A percentile compares a stretch with the other conserved stretches of the same genome.
phyloP scores from a whole-genome alignment of 1,140 invertebrate species.

The Neuroterus valhalla region DNA sequence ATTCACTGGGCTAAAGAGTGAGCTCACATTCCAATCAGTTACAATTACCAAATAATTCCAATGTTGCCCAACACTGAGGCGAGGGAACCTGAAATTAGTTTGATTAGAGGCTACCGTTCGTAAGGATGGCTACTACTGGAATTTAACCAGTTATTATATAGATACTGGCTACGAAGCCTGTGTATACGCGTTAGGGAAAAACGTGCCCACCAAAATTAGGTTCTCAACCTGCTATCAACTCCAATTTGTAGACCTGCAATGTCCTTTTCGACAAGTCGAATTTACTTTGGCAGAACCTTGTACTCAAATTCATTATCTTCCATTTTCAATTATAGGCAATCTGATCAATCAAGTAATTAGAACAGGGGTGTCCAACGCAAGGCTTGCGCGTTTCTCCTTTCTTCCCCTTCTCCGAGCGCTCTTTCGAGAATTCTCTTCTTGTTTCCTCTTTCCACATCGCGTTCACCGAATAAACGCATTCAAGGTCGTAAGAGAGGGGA shows the following conservation, averaged over 20 bases:
- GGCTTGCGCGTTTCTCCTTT: too few species aligned
- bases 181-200: constrained; percentile 46
- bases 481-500: too few species aligned
- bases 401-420: too few species aligned
- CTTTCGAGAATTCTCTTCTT: too few species aligned
- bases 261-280: constrained; percentile 27
- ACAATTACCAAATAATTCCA: constrained; percentile 75
- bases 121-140: constrained; percentile 74
- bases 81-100: constrained; percentile 72
- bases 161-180: constrained; percentile 54
- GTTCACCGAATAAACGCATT: too few species aligned
- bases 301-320: constrained; percentile 12
- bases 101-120: constrained; percentile 76
- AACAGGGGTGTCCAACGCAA: too few species aligned
- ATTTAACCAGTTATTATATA: constrained; percentile 74
- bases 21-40: constrained; percentile 71
- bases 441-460: too few species aligned
- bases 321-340: constrained; percentile 10
- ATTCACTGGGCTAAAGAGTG: constrained; percentile 44
- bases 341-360: constrained; percentile 13
- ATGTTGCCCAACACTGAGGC: constrained; percentile 66
- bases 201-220: constrained; percentile 50
- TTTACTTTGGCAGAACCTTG: constrained; percentile 6
- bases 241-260: constrained; percentile 27
- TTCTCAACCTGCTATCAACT: constrained; percentile 39